These are phyloP conservation scores for Latrodectus elegans DNA, from an alignment of 2,888 invertebrate genomes.

Conservation along the genomic window DNA sequence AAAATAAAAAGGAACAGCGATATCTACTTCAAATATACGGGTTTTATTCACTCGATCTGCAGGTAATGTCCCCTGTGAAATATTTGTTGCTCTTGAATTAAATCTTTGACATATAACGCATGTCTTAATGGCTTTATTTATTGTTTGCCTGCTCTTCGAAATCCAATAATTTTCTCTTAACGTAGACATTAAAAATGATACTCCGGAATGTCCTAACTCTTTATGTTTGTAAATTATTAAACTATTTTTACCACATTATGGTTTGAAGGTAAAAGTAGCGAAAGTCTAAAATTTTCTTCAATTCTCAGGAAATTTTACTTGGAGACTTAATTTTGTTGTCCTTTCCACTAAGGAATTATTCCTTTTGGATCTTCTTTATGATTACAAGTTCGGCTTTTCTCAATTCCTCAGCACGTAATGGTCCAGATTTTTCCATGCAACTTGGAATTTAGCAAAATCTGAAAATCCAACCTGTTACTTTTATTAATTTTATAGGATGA, in stretches of 20 bases:
- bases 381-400: background rate
- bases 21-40: too few relatives aligned
- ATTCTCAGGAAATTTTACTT: background rate
- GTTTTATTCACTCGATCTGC: too few relatives aligned
- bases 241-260: background rate
- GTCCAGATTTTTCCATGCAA: background rate
- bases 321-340: background rate
- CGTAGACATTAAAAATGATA: background rate
- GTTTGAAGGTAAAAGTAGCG: too few relatives aligned
- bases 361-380: too few relatives aligned
- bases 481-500: slow-evolving; percentile 1
- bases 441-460: background rate
- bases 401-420: background rate
- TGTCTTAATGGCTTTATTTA: background rate
- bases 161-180: slow-evolving; percentile 2
- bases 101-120: background rate
- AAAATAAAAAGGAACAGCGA: background rate
- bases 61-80: background rate
- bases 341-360: background rate
- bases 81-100: too few relatives aligned
- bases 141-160: background rate
- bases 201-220: too few relatives aligned
- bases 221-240: background rate
- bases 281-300: background rate
- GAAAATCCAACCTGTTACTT: background rate